Evolutionary conservation across 2,113 vertebrate genomes (phyloP).

Genomic region (Cercocebus atys): DNA sequence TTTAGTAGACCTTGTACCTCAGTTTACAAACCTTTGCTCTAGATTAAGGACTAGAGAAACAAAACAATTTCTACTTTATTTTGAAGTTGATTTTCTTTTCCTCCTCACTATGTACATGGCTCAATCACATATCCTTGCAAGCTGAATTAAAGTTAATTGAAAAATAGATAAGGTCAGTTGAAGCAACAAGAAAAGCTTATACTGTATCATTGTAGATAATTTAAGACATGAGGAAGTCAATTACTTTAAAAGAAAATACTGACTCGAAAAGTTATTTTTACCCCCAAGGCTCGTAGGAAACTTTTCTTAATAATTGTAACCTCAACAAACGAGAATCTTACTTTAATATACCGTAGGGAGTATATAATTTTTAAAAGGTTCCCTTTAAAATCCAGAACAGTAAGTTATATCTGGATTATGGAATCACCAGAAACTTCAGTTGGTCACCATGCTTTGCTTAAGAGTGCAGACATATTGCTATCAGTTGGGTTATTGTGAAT

Average conservation of each 20-base stretch:
- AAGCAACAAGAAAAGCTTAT: background rate
- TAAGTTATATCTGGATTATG: background rate
- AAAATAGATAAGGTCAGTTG: background rate
- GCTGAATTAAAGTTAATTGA: background rate
- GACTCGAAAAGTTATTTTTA: background rate
- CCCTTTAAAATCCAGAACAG: background rate
- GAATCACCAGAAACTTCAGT: background rate
- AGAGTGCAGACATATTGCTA: background rate
- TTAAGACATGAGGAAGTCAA: background rate
- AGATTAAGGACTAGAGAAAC: background rate
- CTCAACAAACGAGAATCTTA: background rate
- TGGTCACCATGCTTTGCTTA: background rate
- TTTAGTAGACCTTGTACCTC: background rate
- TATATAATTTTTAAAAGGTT: background rate
- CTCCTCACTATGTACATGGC: background rate
- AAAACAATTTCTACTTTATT: background rate
- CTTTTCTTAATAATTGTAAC: background rate
- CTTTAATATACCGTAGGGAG: background rate
- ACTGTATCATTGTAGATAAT: background rate
- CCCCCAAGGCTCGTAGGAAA: background rate
- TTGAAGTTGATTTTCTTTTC: background rate
- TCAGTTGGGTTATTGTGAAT: background rate
- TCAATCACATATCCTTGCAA: background rate
- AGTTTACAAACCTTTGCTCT: background rate
- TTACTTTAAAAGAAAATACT: constrained; percentile 7